Percentiles rank a stretch among this genome's conserved stretches.
Evolutionary conservation across 2,888 invertebrate genomes (phyloP).

Genomic region (Opisthograptis luteolata): DNA sequence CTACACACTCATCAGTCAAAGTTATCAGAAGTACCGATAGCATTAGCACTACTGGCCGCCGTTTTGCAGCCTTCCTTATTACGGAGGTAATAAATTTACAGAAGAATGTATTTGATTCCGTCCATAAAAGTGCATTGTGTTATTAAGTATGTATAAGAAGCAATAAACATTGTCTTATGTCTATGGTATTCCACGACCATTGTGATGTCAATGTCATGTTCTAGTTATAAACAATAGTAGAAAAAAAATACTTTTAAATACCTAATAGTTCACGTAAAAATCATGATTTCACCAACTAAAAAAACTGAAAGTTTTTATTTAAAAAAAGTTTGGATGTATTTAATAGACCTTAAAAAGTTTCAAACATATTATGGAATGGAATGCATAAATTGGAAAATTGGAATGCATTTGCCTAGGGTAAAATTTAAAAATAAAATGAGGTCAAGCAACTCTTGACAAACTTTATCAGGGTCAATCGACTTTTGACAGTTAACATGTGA

Average conservation of each 20-base stretch:
- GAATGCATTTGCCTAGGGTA: not conserved
- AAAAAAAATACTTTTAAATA: no score
- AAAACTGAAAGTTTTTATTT: no score
- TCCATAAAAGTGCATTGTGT: slow-evolving; percentile 36
- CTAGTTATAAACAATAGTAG: not conserved
- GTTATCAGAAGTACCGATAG: slow-evolving; percentile 66
- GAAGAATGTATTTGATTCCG: slow-evolving; percentile 31
- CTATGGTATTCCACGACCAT: slow-evolving; percentile 10
- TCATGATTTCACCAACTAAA: no score
- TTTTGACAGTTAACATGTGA: slow-evolving; percentile 37
- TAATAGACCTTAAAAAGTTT: no score
- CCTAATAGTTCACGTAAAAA: no score
- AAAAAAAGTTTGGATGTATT: slow-evolving; percentile 13
- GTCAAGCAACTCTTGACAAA: slow-evolving; percentile 37
- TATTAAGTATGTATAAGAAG: slow-evolving; percentile 24
- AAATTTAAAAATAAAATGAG: slow-evolving; percentile 27
- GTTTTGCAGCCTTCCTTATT: slow-evolving; percentile 19
- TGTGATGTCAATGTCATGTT: not conserved
- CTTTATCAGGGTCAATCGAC: slow-evolving; percentile 35
- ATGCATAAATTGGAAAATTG: no score
- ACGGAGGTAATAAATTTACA: slow-evolving; percentile 21
- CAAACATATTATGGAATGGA: no score
- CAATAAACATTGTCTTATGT: slow-evolving; percentile 28
- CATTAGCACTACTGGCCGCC: slow-evolving; percentile 14
- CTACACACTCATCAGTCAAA: slow-evolving; percentile 62